Conservation (phyloP, 2,113 vertebrate species). For the Plestiodon gilberti region DNA sequence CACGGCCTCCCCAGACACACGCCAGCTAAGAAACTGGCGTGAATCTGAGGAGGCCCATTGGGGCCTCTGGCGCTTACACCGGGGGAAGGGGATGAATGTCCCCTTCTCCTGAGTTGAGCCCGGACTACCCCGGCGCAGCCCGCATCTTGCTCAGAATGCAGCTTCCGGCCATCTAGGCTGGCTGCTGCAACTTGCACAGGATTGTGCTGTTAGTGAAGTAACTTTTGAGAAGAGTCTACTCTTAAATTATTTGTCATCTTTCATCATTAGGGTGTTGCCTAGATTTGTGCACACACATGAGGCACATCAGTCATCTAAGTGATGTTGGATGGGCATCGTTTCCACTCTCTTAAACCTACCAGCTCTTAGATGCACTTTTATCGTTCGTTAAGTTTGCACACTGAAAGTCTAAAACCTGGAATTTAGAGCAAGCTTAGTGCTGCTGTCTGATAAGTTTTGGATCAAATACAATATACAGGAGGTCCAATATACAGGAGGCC, state of each 20-base stretch:
- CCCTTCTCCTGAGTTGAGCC: too few relatives aligned
- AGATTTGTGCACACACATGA: neutral
- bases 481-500: neutral
- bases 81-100: too few relatives aligned
- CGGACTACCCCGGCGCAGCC: too few relatives aligned
- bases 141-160: too few relatives aligned
- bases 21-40: too few relatives aligned
- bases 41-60: too few relatives aligned
- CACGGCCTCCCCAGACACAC: too few relatives aligned
- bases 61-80: too few relatives aligned
- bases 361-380: neutral
- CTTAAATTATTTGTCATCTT: conserved; percentile 22
- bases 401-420: neutral
- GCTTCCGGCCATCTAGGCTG: too few relatives aligned
- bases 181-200: too few relatives aligned
- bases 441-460: neutral
- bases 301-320: neutral
- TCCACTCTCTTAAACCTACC: neutral
- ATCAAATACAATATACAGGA: neutral
- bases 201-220: conserved; percentile 14
- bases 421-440: neutral
- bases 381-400: neutral
- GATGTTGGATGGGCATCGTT: neutral
- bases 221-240: conserved; percentile 30
- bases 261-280: conserved; percentile 25